Percentiles rank a stretch among this genome's conserved stretches.
Evolutionary conservation across 2,113 vertebrate species (phyloP).

Genomic region (Heterotilapia buettikoferi): DNA sequence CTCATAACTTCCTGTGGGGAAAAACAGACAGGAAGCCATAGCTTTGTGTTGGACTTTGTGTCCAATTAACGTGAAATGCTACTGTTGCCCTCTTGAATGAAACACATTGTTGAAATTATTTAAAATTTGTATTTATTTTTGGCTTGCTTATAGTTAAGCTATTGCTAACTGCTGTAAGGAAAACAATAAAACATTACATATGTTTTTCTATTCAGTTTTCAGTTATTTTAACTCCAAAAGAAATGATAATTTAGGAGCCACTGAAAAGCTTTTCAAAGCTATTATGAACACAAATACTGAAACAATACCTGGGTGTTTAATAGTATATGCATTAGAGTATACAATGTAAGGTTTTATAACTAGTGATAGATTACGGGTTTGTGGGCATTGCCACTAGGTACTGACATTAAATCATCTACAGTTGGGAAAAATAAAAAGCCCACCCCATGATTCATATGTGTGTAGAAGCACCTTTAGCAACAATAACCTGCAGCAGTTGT

Average conservation of each 20-base stretch:
- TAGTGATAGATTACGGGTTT: background rate
- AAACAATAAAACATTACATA: constrained; percentile 51
- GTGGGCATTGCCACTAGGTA: background rate
- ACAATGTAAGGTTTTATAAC: background rate
- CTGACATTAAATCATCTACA: background rate
- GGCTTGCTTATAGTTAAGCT: constrained; percentile 64
- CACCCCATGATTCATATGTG: background rate
- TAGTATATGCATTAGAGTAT: background rate
- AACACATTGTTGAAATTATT: constrained; percentile 64
- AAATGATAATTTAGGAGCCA: background rate
- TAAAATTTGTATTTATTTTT: constrained; percentile 73
- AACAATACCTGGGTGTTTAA: background rate
- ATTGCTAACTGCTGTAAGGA: constrained; percentile 68
- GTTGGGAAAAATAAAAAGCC: background rate
- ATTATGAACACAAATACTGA: background rate
- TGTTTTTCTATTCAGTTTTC: constrained; percentile 5
- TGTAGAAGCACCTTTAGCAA: background rate
- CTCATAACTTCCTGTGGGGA: background rate
- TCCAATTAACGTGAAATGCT: constrained; percentile 55
- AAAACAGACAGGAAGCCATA: constrained; percentile 26
- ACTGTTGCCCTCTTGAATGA: constrained; percentile 58
- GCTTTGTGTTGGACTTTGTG: constrained; percentile 6
- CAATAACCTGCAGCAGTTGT: background rate
- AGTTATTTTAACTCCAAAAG: background rate
- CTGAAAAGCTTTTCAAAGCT: background rate